phyloP scores from a whole-genome alignment of 2,797 vertebrate genomes.

The Fistularia tabacaria region DNA sequence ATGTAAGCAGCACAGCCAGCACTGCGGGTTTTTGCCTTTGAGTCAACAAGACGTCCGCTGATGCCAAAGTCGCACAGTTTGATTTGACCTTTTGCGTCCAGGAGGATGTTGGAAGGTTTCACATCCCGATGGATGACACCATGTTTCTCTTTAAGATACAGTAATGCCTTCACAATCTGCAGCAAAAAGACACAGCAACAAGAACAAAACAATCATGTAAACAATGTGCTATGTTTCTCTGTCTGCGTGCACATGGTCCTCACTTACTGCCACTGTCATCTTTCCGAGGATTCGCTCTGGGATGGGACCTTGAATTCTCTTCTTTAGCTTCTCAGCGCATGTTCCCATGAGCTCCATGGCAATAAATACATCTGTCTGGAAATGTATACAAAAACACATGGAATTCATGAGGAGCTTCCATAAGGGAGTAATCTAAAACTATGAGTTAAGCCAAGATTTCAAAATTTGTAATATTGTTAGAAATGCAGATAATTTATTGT shows the following conservation, averaged over 20 bases:
- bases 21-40: conserved; percentile 92
- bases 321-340: conserved; percentile 94
- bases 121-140: conserved; percentile 94
- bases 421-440: neutral
- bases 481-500: conserved; percentile 9
- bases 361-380: conserved; percentile 93
- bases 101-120: conserved; percentile 93
- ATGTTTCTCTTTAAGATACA: conserved; percentile 94
- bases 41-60: conserved; percentile 92
- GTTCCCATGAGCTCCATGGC: conserved; percentile 98
- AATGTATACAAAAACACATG: conserved; percentile 1
- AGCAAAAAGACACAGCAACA: neutral
- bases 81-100: conserved; percentile 91
- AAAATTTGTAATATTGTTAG: neutral
- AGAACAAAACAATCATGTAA: neutral
- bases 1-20: conserved; percentile 96
- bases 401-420: neutral
- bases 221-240: too few relatives aligned
- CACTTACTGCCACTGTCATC: conserved; percentile 92
- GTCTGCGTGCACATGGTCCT: neutral
- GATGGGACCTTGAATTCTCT: conserved; percentile 92
- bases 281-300: conserved; percentile 93
- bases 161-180: conserved; percentile 90
- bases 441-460: neutral
- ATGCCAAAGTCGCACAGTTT: conserved; percentile 96